These are phyloP conservation scores for Nannospalax galili DNA, from an alignment of 2,113 vertebrate genomes.

Conservation along the genomic window DNA sequence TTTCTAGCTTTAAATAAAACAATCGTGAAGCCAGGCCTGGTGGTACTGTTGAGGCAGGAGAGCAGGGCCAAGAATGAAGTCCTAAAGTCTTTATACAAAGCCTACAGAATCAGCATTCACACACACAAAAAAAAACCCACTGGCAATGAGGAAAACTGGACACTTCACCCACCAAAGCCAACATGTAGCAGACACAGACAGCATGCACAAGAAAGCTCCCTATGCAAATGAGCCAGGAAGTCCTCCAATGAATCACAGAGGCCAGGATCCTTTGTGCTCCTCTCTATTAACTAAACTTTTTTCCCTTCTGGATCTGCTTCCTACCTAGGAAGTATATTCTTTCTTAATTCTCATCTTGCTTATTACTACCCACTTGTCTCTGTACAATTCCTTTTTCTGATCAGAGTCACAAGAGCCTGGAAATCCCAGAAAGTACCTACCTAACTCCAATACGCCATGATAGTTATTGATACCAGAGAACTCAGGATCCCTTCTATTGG, in stretches of 20 bases:
- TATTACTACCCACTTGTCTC: background rate
- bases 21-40: background rate
- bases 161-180: background rate
- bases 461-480: background rate
- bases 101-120: background rate
- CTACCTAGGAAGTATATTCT: background rate
- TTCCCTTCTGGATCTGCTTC: background rate
- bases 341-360: background rate
- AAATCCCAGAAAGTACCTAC: background rate
- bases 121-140: background rate
- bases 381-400: background rate
- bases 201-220: background rate
- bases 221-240: background rate
- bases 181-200: no score
- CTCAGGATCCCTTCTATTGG: background rate
- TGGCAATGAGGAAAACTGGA: background rate
- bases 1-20: constrained; percentile 31
- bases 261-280: background rate
- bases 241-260: background rate
- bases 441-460: background rate
- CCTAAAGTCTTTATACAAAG: background rate
- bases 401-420: background rate
- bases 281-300: no score
- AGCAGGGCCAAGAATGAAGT: background rate
- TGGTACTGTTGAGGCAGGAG: background rate